Conservation (phyloP, 2,888 invertebrate genomes). For the Sceliomorpha sp. region DNA sequence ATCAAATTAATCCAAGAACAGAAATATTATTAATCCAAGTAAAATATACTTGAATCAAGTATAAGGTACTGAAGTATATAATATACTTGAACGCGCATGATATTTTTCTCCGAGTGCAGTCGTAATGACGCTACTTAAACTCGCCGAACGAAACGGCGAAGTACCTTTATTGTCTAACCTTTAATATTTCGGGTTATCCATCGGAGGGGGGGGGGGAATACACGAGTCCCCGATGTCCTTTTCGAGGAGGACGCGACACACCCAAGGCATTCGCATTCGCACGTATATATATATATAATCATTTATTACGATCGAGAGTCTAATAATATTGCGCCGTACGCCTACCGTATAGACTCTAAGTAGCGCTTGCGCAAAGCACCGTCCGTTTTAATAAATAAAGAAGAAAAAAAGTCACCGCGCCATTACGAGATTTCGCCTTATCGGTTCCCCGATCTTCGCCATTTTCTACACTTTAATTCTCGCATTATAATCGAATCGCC, state of each 20-base stretch:
- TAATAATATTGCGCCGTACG: constrained; percentile 13
- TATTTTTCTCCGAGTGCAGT: too few species aligned
- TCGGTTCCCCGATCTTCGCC: constrained; percentile 35
- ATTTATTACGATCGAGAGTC: not conserved
- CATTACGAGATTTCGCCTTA: constrained; percentile 47
- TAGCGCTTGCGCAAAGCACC: constrained; percentile 35
- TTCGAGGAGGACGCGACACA: constrained; percentile 27
- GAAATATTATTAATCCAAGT: too few species aligned
- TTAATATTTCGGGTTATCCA: too few species aligned
- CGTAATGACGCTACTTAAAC: too few species aligned
- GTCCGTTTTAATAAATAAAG: constrained; percentile 35
- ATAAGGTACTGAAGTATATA: too few species aligned
- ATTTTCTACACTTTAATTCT: constrained; percentile 37
- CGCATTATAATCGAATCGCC: constrained; percentile 48
- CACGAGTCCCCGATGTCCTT: too few species aligned
- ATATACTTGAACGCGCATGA: too few species aligned
- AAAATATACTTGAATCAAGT: too few species aligned
- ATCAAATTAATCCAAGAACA: too few species aligned
- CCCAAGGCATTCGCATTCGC: constrained; percentile 27
- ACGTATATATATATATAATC: constrained; percentile 13
- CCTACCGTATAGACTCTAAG: constrained; percentile 29
- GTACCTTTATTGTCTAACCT: too few species aligned
- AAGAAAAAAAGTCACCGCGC: constrained; percentile 28
- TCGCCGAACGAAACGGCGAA: too few species aligned
- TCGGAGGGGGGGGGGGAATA: too few species aligned